Percentiles rank a stretch among this genome's conserved stretches.
These are phyloP conservation scores for Pachypsylla venusta DNA, from an alignment of 1,140 invertebrate species.

Conservation along the genomic window DNA sequence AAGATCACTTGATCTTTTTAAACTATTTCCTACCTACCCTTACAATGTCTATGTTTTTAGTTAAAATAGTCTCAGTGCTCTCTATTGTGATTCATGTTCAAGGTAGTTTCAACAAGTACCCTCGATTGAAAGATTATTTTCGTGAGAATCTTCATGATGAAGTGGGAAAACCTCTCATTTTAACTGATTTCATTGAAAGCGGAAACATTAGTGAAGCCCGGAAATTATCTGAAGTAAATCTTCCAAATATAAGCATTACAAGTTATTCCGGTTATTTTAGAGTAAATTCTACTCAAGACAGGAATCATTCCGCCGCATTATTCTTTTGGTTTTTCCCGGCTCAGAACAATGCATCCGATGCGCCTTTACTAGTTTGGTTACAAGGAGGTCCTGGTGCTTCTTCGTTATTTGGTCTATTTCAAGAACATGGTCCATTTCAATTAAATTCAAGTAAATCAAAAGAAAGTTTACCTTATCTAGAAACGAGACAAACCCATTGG, in stretches of 20 bases:
- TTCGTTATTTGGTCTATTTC: constrained; percentile 67
- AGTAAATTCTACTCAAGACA: constrained; percentile 44
- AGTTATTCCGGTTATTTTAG: constrained; percentile 45
- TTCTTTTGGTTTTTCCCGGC: constrained; percentile 85
- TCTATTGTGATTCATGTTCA: not conserved
- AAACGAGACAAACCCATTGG: constrained; percentile 51
- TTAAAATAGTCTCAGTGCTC: not conserved
- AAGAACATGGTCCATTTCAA: constrained; percentile 62
- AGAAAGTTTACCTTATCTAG: not conserved
- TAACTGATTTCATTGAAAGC: constrained; percentile 46
- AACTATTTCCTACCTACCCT: no score
- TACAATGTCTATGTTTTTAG: no score
- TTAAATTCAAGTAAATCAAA: not conserved
- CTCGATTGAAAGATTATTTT: not conserved
- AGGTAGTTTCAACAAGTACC: constrained; percentile 3
- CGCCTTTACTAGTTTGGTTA: constrained; percentile 56
- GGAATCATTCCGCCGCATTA: constrained; percentile 58
- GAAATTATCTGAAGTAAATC: constrained; percentile 30
- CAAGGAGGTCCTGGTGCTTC: constrained; percentile 62
- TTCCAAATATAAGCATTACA: not conserved
- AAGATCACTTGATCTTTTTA: no score
- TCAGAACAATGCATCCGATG: constrained; percentile 30
- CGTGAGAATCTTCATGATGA: not conserved
- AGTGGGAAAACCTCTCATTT: constrained; percentile 41
- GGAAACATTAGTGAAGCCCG: constrained; percentile 39